Base-by-base conservation (phyloP, 2,888 invertebrate species). In the Malthinus flaveolus region DNA sequence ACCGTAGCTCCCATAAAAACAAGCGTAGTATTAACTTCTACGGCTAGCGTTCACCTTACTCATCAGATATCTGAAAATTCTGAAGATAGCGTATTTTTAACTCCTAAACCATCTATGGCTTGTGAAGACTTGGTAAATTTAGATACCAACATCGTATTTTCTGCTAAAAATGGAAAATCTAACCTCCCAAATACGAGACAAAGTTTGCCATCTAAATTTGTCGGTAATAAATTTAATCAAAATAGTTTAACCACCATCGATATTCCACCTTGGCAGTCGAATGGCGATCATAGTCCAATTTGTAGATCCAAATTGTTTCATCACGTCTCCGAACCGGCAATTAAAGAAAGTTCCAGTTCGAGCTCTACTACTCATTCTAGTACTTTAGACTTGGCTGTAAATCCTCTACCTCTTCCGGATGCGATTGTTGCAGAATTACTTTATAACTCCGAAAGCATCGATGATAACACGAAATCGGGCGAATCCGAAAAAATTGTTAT, bases 71-170 rank as follows among this genome's bases (percentile, higher is more conserved):
- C 85, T 0, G 76, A 86, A 76, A 83, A 83, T 75, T 88, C 88
- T 61, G 84, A 86, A 74, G 82, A 83, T 11, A 81, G 83, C 69
- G 84, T 84, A 44, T 84, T 84, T 66, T 84, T 84, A 67, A 82
- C 83, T 4, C 74, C 78, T 1, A 83, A 80, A 49, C 79, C 79
- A 11, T 85, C 85, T 65, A 82, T 84, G 77, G 87, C 87, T 7
- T 88, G 86, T 72, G 88, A 89, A 75, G 85, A 89, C 80, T 78
- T 89, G 62, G 82, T 84, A 8, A 84, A 86, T 74, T 81, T 88
- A 70, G 84, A 85, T 71, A 85, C 84, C 69, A 83, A 84, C 73
- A 81, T 81, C 7, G 81, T 81, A 73, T 81, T 86, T 37, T 78
- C 79, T 64, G 69, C 66, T 4, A 63, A 67, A 35, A 68, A 71